A percentile compares a stretch with the other conserved stretches of the same genome.
These are phyloP conservation scores for Pantelozetes paolii DNA, from an alignment of 2,888 invertebrate genomes.

Conservation along the genomic window DNA sequence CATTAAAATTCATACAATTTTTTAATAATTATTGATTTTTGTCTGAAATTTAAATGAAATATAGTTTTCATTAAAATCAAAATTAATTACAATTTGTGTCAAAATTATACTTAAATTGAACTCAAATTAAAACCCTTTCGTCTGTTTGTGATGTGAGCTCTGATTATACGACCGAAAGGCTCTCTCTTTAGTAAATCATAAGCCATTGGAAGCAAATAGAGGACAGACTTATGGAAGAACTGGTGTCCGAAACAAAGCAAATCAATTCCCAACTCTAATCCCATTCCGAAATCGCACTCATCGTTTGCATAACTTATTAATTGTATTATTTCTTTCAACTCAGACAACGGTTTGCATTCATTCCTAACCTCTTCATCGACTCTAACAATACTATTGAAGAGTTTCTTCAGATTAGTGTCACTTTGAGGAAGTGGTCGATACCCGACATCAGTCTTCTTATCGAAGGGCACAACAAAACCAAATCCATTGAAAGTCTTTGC, in stretches of 20 bases:
- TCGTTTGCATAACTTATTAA: conserved; percentile 83
- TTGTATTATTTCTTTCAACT: conserved; percentile 74
- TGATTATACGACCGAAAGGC: conserved; percentile 67
- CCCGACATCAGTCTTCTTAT: conserved; percentile 70
- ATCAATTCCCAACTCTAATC: conserved; percentile 79
- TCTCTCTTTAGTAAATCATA: conserved; percentile 70
- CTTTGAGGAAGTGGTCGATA: conserved; percentile 70
- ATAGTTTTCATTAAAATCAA: too few relatives aligned
- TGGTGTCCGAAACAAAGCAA: conserved; percentile 71
- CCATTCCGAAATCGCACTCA: conserved; percentile 91
- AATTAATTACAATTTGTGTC: too few relatives aligned
- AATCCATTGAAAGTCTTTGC: conserved; percentile 63
- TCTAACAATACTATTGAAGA: conserved; percentile 61
- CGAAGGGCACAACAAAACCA: conserved; percentile 78
- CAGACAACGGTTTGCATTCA: conserved; percentile 61
- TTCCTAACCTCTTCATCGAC: conserved; percentile 56
- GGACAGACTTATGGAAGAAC: conserved; percentile 64
- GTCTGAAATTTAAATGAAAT: too few relatives aligned
- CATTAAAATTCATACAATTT: too few relatives aligned
- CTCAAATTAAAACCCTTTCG: conserved; percentile 5
- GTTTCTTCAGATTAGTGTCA: conserved; percentile 60
- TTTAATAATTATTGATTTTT: too few relatives aligned
- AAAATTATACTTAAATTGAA: background rate
- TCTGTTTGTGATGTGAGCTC: conserved; percentile 69
- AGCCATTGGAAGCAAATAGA: conserved; percentile 65